Evolutionary conservation across 2,113 vertebrate genomes (phyloP).

Genomic region (Phrynocephalus versicolor): DNA sequence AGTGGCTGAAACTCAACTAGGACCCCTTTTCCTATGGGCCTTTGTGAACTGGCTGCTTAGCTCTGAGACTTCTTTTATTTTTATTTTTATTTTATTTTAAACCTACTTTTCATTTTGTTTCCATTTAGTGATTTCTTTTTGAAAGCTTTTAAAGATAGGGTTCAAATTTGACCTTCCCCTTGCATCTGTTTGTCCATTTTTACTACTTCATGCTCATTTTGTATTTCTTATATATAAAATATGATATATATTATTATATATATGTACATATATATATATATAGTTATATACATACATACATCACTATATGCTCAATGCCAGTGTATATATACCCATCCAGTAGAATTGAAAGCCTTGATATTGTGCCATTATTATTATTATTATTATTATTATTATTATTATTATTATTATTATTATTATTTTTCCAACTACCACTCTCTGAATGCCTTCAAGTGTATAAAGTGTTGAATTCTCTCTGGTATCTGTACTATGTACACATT

Average conservation of each 20-base stretch:
- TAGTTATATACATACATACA: slow-evolving; percentile 44
- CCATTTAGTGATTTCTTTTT: slow-evolving; percentile 55
- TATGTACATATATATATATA: slow-evolving; percentile 85
- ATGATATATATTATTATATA: slow-evolving; percentile 80
- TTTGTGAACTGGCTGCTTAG: slow-evolving; percentile 34
- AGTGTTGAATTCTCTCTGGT: slow-evolving; percentile 81
- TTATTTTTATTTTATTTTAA: slow-evolving; percentile 24
- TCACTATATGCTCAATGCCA: slow-evolving; percentile 66
- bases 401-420: slow-evolving; percentile 55
- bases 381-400: slow-evolving; percentile 45
- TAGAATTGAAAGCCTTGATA: slow-evolving; percentile 70
- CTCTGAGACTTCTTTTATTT: slow-evolving; percentile 60
- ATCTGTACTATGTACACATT: slow-evolving; percentile 87
- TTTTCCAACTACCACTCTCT: slow-evolving; percentile 70
- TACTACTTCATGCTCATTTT: slow-evolving; percentile 75
- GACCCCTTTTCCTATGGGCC: slow-evolving; percentile 79
- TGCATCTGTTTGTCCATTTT: slow-evolving; percentile 64
- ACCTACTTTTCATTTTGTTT: slow-evolving; percentile 50
- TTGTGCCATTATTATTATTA: slow-evolving; percentile 66
- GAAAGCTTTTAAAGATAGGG: slow-evolving; percentile 69
- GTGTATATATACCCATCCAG: slow-evolving; percentile 78
- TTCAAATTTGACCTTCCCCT: slow-evolving; percentile 47
- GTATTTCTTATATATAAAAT: slow-evolving; percentile 79
- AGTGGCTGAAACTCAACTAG: slow-evolving; percentile 58
- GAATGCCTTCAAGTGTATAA: slow-evolving; percentile 85